phyloP scores from a whole-genome alignment of 1,140 invertebrate species.

The Drosophila yakuba region DNA sequence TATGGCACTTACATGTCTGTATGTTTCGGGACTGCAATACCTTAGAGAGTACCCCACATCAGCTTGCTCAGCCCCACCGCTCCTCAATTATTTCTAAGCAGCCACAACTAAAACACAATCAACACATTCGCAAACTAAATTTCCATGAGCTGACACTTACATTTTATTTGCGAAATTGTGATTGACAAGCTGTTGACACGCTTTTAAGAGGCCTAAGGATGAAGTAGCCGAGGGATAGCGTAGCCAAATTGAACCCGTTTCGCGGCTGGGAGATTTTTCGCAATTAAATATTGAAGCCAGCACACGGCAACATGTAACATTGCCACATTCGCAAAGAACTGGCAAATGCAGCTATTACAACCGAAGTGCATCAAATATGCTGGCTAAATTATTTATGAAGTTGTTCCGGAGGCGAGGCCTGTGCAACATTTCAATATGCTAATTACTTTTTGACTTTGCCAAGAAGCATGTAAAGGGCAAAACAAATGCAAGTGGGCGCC shows the following conservation, averaged over 20 bases:
- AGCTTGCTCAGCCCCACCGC: conserved; percentile 6
- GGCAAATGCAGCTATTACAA: conserved; percentile 25
- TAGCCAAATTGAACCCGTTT: conserved; percentile 31
- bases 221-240: conserved; percentile 3
- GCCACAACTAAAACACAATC: conserved; percentile 55
- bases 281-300: conserved; percentile 70
- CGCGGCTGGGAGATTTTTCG: conserved; percentile 39
- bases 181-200: conserved; percentile 78
- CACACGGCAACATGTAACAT: conserved; percentile 21
- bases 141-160: conserved; percentile 66
- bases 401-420: conserved; percentile 15
- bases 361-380: conserved; percentile 41
- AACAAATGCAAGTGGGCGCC: conserved; percentile 53
- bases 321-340: conserved; percentile 43
- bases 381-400: conserved; percentile 58
- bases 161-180: conserved; percentile 81
- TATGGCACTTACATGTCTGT: neutral
- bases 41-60: conserved; percentile 17
- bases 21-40: neutral
- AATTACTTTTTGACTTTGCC: conserved; percentile 66
- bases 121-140: conserved; percentile 58
- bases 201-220: conserved; percentile 48
- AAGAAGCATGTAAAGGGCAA: conserved; percentile 6
- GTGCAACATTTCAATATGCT: conserved; percentile 73
- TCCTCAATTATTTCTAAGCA: conserved; percentile 28